A percentile compares a stretch with the other conserved stretches of the same genome.
Conservation (phyloP, 1,140 invertebrate species). For the Lethocerus indicus region DNA sequence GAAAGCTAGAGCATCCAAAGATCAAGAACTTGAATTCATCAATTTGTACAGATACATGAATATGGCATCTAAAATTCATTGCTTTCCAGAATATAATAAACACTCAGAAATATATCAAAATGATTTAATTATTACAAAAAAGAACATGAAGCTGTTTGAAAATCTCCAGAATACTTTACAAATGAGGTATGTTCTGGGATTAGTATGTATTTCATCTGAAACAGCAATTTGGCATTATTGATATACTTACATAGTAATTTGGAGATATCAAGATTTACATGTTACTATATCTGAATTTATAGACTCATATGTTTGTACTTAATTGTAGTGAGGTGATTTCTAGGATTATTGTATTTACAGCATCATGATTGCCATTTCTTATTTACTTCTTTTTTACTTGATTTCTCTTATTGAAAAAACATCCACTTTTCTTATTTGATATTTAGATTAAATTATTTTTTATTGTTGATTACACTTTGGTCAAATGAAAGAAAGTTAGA, state of each 20-base stretch:
- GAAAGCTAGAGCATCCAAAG: neutral
- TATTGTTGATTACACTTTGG: too few relatives aligned
- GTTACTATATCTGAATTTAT: neutral
- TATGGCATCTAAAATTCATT: neutral
- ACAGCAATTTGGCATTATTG: neutral
- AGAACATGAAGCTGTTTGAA: neutral
- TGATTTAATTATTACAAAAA: neutral
- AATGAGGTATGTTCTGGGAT: neutral
- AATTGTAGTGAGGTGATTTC: neutral
- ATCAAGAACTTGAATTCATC: conserved; percentile 2
- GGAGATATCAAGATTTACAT: neutral
- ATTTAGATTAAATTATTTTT: too few relatives aligned
- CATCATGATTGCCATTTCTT: too few relatives aligned
- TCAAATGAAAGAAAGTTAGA: too few relatives aligned
- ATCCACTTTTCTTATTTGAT: too few relatives aligned
- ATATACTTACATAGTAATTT: neutral
- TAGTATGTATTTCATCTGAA: neutral
- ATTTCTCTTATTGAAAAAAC: too few relatives aligned
- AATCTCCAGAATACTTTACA: neutral
- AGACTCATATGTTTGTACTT: neutral
- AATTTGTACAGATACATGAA: neutral
- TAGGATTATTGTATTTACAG: neutral
- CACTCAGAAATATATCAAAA: neutral
- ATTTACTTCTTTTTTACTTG: too few relatives aligned
- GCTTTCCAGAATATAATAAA: neutral